phyloP scores from a whole-genome alignment of 2,113 vertebrate genomes.

The Odobenus rosmarus region DNA sequence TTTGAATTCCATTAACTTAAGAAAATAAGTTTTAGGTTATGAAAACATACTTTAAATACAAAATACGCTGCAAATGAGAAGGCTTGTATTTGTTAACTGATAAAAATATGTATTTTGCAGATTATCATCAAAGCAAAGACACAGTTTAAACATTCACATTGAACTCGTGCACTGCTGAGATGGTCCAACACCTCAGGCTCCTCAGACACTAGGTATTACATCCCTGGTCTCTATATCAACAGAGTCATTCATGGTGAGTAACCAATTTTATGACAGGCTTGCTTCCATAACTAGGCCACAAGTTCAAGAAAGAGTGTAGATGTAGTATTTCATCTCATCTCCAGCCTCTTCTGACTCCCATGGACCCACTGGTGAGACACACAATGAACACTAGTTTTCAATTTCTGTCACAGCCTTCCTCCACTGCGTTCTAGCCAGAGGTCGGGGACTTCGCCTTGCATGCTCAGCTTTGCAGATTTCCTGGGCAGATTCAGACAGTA shows the following conservation, averaged over 20 bases:
- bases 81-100: background rate
- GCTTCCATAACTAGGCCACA: background rate
- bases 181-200: background rate
- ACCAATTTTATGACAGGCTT: background rate
- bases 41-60: constrained; percentile 36
- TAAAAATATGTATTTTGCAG: background rate
- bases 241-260: background rate
- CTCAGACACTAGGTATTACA: background rate
- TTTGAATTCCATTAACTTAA: constrained; percentile 18
- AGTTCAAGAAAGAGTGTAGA: background rate
- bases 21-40: constrained; percentile 2
- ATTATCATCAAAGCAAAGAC: background rate
- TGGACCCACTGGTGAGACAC: background rate
- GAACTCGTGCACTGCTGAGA: background rate
- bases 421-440: background rate
- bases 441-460: background rate
- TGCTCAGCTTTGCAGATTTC: background rate
- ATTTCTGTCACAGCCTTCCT: background rate
- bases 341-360: background rate
- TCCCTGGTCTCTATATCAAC: background rate
- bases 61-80: background rate
- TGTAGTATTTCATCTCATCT: background rate
- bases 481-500: background rate
- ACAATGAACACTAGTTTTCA: background rate
- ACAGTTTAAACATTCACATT: background rate